Evolutionary conservation across 2,797 vertebrate genomes (phyloP), one percentile per base, ranked within the genome.

Genomic region (Xiphophorus birchmanni): DNA sequence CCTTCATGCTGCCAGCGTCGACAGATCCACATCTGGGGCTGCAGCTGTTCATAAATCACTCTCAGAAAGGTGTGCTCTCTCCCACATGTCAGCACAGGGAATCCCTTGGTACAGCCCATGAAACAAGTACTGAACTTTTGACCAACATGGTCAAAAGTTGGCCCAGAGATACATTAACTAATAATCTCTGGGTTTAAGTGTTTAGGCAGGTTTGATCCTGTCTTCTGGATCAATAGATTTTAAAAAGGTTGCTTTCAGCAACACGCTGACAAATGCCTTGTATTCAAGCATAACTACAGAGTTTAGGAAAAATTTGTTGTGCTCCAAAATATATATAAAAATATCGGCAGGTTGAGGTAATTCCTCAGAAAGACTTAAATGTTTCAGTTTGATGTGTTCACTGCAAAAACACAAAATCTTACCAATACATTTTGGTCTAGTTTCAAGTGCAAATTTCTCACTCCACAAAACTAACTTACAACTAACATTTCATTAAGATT

Each of bases 1-100:
- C 91, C 88, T 90, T 93, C 88, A 91, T 86, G 84, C 92, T 91
- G 91, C 91, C 91, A 92, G 90, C 74, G 91, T 90, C 85, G 90
- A 95, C 91, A 93, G 94, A 93, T 91, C 92, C 93, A 95, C 94
- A 95, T 95, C 93, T 95, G 93, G 92, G 85, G 85, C 90, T 84
- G 85, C 84, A 91, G 88, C 90, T 84, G 71, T 92, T 93, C 94
- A 94, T 95, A 94, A 94, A 94, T 95, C 94, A 95, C 91, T 84
- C 82, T 42, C 75, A 83, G 90, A 91, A 84, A 94, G 93, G 94
- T 94, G 91, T 88, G 84, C 89, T 92, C 92, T 92, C 91, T 90
- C 88, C 90, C 91, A 90, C 89, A 93, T 91, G 91, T 92, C 91
- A 88, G 86, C 91, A 71, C 88, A 81, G 92, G 91, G 92, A 92